These are phyloP conservation scores for Synanthedon vespiformis DNA, from an alignment of 2,888 invertebrate species.

Conservation along the genomic window DNA sequence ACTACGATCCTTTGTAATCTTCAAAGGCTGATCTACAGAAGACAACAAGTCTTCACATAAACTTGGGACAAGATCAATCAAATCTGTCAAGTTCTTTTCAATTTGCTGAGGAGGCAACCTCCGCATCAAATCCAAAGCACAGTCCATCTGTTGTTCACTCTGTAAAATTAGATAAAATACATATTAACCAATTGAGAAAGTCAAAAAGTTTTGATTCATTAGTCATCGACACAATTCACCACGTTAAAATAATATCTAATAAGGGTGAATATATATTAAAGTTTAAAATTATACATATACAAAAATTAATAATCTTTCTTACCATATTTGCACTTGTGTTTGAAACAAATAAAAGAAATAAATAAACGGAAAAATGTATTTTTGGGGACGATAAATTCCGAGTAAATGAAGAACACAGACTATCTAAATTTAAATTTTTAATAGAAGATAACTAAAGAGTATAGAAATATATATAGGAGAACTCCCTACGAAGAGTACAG, in stretches of 20 bases:
- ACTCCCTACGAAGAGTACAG: too few species aligned
- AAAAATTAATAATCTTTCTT: slow-evolving; percentile 2
- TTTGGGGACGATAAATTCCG: slow-evolving; percentile 5
- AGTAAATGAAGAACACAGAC: neutral
- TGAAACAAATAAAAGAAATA: slow-evolving; percentile 13
- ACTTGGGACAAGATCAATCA: slow-evolving; percentile 95
- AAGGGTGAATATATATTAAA: too few species aligned
- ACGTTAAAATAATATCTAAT: too few species aligned
- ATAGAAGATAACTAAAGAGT: too few species aligned
- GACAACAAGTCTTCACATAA: slow-evolving; percentile 97
- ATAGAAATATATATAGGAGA: too few species aligned
- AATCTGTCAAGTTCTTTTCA: slow-evolving; percentile 96
- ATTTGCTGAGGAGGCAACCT: slow-evolving; percentile 99
- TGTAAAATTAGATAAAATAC: slow-evolving; percentile 43
- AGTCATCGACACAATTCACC: slow-evolving; percentile 54
- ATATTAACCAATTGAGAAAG: slow-evolving; percentile 15
- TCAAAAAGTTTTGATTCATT: slow-evolving; percentile 37
- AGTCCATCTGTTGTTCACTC: slow-evolving; percentile 98
- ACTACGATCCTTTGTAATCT: slow-evolving; percentile 95
- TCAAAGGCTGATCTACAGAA: slow-evolving; percentile 97
- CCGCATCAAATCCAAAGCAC: slow-evolving; percentile 98
- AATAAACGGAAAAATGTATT: slow-evolving; percentile 12
- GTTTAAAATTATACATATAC: neutral
- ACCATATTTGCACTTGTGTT: too few species aligned
- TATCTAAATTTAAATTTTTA: too few species aligned